Conservation (phyloP, 2,797 vertebrate genomes). For the Synanceia verrucosa region DNA sequence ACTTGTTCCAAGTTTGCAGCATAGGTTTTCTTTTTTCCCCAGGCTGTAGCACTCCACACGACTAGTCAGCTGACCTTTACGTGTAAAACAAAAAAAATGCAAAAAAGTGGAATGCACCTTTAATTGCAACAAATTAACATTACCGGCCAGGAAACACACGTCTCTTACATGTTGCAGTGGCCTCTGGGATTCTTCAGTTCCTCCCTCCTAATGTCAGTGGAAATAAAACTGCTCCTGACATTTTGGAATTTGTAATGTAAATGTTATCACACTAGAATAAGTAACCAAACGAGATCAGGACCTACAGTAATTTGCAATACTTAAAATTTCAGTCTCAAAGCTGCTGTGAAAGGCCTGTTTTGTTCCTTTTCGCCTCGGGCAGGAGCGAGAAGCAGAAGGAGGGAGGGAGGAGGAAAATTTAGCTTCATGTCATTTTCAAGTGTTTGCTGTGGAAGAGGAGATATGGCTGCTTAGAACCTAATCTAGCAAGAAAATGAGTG, state of each 20-base stretch:
- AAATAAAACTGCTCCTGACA: neutral
- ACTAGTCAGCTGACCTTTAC: neutral
- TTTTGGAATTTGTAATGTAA: slow-evolving; percentile 19
- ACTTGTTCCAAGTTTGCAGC: neutral
- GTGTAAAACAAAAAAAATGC: neutral
- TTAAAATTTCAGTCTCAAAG: slow-evolving; percentile 12
- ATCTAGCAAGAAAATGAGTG: slow-evolving; percentile 17
- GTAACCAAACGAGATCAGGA: slow-evolving; percentile 26
- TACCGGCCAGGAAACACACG: neutral
- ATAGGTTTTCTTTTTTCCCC: neutral
- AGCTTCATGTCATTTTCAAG: slow-evolving; percentile 11
- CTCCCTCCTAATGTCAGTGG: neutral
- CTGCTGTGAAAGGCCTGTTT: slow-evolving; percentile 14
- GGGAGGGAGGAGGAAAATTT: neutral
- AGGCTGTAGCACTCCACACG: neutral
- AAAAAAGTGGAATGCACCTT: neutral
- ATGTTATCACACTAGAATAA: slow-evolving; percentile 19
- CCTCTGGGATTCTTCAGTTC: neutral
- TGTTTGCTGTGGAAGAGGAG: slow-evolving; percentile 3
- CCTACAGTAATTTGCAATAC: slow-evolving; percentile 8
- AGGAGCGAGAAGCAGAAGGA: neutral
- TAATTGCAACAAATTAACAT: neutral
- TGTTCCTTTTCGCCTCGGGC: slow-evolving; percentile 12
- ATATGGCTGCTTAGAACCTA: slow-evolving; percentile 4
- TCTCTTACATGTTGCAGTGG: neutral